Conservation (phyloP, 2,113 vertebrate species). For the Malurus alboscapulatus region DNA sequence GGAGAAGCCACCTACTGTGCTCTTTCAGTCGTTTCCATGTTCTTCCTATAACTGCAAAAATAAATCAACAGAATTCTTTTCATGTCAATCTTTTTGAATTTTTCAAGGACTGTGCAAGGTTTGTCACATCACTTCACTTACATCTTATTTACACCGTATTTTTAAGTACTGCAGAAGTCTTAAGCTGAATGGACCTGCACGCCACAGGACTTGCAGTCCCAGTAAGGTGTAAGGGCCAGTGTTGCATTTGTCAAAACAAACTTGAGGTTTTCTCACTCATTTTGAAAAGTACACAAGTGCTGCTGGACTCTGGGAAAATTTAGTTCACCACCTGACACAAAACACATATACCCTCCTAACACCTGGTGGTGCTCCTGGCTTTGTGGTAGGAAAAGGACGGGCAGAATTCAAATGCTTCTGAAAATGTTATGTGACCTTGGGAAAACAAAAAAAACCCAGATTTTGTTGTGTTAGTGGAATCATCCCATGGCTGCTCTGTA, state of each 20-base stretch:
- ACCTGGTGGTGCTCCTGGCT: background rate
- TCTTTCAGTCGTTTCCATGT: background rate
- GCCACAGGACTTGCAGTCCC: background rate
- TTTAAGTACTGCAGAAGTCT: background rate
- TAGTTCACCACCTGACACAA: background rate
- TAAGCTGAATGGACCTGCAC: background rate
- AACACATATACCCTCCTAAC: background rate
- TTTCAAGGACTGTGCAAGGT: background rate
- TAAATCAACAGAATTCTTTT: background rate
- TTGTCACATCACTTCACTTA: background rate
- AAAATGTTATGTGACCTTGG: background rate
- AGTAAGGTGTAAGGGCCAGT: background rate
- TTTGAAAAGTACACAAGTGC: background rate
- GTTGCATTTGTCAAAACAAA: background rate
- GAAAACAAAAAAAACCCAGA: background rate
- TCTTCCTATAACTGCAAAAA: slow-evolving; percentile 1
- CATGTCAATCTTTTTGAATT: background rate
- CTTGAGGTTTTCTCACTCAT: background rate
- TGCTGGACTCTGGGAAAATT: background rate
- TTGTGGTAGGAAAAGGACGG: background rate
- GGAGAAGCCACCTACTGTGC: background rate
- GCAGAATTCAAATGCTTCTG: background rate
- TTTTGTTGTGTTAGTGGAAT: background rate
- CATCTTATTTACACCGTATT: accelerated
- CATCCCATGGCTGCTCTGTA: background rate